phyloP scores from a whole-genome alignment of 2,888 invertebrate species.

The Loripinus fragilis region DNA sequence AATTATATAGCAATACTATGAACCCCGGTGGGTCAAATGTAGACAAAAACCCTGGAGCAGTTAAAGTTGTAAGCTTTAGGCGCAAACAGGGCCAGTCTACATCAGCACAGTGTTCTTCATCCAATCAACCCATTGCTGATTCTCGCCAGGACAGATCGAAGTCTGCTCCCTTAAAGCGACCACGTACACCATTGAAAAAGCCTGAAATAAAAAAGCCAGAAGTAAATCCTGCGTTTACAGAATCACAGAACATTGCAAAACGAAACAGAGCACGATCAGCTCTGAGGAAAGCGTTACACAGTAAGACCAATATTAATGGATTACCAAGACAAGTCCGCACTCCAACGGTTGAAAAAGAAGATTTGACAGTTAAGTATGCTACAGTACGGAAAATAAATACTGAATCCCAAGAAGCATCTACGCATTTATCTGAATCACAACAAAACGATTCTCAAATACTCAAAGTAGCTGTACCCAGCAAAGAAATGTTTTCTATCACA shows the following conservation, averaged over 20 bases:
- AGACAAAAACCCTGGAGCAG: slow-evolving; percentile 19
- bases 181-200: slow-evolving; percentile 58
- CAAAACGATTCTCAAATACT: slow-evolving; percentile 21
- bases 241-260: slow-evolving; percentile 50
- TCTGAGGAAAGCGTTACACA: slow-evolving; percentile 64
- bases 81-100: slow-evolving; percentile 37
- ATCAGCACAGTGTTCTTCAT: slow-evolving; percentile 21
- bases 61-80: slow-evolving; percentile 56
- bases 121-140: slow-evolving; percentile 37
- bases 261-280: slow-evolving; percentile 67
- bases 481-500: slow-evolving; percentile 54
- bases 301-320: slow-evolving; percentile 34
- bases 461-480: slow-evolving; percentile 48
- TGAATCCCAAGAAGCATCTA: neutral
- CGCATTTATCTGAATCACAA: slow-evolving; percentile 17
- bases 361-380: slow-evolving; percentile 66
- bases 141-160: slow-evolving; percentile 46
- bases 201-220: slow-evolving; percentile 53
- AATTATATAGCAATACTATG: slow-evolving; percentile 57
- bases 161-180: slow-evolving; percentile 58
- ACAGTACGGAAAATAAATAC: slow-evolving; percentile 62
- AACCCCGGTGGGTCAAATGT: slow-evolving; percentile 32
- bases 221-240: slow-evolving; percentile 52
- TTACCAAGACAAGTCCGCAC: slow-evolving; percentile 29
- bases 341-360: slow-evolving; percentile 46